Conservation (phyloP, 2,113 vertebrate species). For the Raphicerus campestris region DNA sequence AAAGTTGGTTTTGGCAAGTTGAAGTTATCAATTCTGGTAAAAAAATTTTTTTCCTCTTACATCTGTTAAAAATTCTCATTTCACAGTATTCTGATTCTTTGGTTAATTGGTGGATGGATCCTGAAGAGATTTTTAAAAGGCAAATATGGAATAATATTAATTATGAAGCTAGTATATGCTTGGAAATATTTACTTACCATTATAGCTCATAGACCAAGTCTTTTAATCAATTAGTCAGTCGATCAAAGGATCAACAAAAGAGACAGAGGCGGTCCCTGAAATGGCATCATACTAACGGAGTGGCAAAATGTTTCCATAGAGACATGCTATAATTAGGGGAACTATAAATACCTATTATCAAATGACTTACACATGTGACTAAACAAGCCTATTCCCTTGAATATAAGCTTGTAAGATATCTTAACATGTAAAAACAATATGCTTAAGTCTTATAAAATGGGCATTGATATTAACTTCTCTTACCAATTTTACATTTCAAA, state of each 20-base stretch:
- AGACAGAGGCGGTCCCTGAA: background rate
- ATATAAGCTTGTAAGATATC: background rate
- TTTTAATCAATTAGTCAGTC: background rate
- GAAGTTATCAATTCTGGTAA: background rate
- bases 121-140: background rate
- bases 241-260: background rate
- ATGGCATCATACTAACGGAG: background rate
- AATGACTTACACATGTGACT: background rate
- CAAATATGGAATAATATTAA: constrained; percentile 1
- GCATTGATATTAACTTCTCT: background rate
- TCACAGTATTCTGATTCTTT: background rate
- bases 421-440: background rate
- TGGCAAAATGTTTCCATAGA: background rate
- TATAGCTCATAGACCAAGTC: background rate
- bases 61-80: background rate
- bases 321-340: background rate
- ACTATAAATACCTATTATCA: background rate
- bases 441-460: background rate
- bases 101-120: background rate
- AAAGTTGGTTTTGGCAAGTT: background rate
- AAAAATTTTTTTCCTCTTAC: background rate
- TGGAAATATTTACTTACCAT: background rate
- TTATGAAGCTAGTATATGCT: background rate
- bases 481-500: background rate
- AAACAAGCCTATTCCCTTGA: background rate